These are phyloP conservation scores for Gryon sp. DNA, from an alignment of 1,140 invertebrate species.

Conservation along the genomic window DNA sequence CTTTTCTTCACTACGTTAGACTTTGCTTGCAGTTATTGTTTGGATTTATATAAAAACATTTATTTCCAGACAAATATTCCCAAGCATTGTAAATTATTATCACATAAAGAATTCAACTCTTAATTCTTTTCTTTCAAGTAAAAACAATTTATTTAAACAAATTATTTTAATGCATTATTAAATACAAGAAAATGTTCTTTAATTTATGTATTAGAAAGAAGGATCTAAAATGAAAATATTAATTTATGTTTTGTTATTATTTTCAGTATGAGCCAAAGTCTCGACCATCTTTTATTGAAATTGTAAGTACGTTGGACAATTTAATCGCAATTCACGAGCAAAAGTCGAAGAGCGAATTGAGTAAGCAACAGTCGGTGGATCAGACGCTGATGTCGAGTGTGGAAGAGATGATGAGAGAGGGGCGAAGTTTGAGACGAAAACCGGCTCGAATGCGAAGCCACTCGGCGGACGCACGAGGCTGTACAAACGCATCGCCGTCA, in stretches of 20 bases:
- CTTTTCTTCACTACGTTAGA: slow-evolving; percentile 13
- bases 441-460: slow-evolving; percentile 69
- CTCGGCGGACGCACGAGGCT: slow-evolving; percentile 75
- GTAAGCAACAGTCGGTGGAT: slow-evolving; percentile 72
- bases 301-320: slow-evolving; percentile 80
- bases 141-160: no score
- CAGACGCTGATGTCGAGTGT: slow-evolving; percentile 72
- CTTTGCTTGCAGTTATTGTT: slow-evolving; percentile 16
- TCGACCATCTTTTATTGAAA: slow-evolving; percentile 90
- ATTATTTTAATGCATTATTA: no score
- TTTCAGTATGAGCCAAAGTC: slow-evolving; percentile 91
- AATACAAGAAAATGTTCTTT: no score
- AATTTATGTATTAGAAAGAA: no score
- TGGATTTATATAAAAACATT: slow-evolving; percentile 35
- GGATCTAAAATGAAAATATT: no score
- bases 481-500: slow-evolving; percentile 78
- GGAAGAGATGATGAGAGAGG: slow-evolving; percentile 73
- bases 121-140: no score
- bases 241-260: slow-evolving; percentile 32
- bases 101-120: no score
- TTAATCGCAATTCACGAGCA: slow-evolving; percentile 76
- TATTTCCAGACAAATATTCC: slow-evolving; percentile 10
- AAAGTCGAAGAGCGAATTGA: slow-evolving; percentile 65
- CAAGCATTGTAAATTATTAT: no score
- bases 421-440: slow-evolving; percentile 66